phyloP scores from a whole-genome alignment of 1,140 invertebrate species.

The Leptinotarsa lineolata region DNA sequence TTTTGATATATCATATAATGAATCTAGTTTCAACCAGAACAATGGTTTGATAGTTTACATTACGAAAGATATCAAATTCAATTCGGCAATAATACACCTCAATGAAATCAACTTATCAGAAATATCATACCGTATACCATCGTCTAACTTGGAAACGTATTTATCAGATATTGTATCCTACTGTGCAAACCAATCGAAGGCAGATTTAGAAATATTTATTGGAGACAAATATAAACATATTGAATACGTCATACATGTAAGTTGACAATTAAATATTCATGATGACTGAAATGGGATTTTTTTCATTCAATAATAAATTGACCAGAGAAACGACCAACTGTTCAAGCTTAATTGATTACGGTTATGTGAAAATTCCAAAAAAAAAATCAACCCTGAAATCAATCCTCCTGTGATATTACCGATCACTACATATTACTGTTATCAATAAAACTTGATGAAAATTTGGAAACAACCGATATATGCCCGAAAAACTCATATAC shows the following conservation, averaged over 20 bases:
- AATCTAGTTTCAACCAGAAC: too few relatives aligned
- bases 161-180: neutral
- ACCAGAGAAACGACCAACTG: neutral
- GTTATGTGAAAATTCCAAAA: neutral
- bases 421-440: neutral
- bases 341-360: too few relatives aligned
- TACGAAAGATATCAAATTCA: too few relatives aligned
- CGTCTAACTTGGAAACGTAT: neutral
- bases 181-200: neutral
- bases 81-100: too few relatives aligned
- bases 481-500: neutral
- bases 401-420: neutral
- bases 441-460: neutral
- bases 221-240: neutral
- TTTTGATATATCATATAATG: too few relatives aligned
- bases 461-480: constrained; percentile 5
- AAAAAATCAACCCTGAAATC: neutral
- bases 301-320: neutral
- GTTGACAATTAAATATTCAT: neutral
- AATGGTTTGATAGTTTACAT: too few relatives aligned
- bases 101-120: too few relatives aligned
- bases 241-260: neutral
- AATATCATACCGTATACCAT: neutral
- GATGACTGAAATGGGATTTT: neutral
- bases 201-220: neutral